Evolutionary conservation across 2,113 vertebrate genomes (phyloP), one percentile per base, ranked within the genome.

Genomic region (Erythrocercus mccallii): DNA sequence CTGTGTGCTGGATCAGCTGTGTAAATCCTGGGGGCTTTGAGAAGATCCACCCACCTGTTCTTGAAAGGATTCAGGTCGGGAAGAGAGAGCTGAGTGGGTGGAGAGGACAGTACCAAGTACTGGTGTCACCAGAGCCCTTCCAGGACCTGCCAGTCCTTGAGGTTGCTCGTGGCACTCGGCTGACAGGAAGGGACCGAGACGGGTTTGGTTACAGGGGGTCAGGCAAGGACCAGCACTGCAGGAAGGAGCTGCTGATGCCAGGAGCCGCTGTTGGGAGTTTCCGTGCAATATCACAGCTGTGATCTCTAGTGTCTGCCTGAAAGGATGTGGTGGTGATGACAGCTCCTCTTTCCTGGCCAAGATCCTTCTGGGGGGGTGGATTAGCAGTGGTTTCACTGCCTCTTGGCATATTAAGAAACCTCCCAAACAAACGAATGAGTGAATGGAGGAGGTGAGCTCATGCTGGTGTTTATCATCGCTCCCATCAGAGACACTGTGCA

Each of bases 201-300:
- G 0, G 0, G 0, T 51, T 78, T 60, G 50, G 28, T 28, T 58
- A 25, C 17, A 35, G 35, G 45, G 38, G 40, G 56, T 22, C 3
- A 5, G 35, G 53, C 2, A 12, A 33, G 54, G 44, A 42, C 5
- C 13, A n/a, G 21, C 35, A 42, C 21, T 0, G 60, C 38, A 31
- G n/a, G 28, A 56, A 71, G 57, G 31, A 68, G 83, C 13, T 15
- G 4, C 7, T 2, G 20, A 7, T 47, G 64, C 44, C 19, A 30
- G 35, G 56, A 89, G 57, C 40, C 1, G 16, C 61, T 44, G 30
- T 8, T 20, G 37, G 51, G 87, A 68, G 60, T 37, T 54, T 37
- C 45, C 12, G 7, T 60, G 74, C 28, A 25, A 0, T 76, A 81
- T 84, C 81, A 19, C 51, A 51, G 57, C 53, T 72, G 57, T 40